A percentile compares a stretch with the other conserved stretches of the same genome.
Evolutionary conservation across 30 jellyfish, hydroid and myxozoan species (phyloP).

Genomic region (Aurelia sp.): DNA sequence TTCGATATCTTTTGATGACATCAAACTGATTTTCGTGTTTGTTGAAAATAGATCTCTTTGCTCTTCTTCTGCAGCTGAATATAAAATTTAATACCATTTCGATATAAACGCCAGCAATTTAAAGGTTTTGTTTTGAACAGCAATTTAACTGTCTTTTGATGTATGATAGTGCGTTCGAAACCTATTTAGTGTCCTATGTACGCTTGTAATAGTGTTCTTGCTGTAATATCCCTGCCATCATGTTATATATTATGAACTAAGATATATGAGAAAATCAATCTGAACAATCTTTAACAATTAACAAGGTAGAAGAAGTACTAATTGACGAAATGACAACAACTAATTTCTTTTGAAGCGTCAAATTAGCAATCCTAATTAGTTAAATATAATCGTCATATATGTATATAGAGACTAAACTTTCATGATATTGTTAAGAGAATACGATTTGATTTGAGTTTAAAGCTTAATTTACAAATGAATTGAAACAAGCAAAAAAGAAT

Average conservation of each 20-base stretch:
- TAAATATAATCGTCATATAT: not conserved
- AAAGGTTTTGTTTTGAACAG: no score
- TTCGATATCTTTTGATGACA: conserved; percentile 42
- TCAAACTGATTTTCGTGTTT: conserved; percentile 53
- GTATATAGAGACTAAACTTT: not conserved
- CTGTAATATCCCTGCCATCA: no score
- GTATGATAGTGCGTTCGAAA: no score
- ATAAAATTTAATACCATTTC: no score
- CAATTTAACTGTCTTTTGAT: no score
- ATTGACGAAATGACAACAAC: not conserved
- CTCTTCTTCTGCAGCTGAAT: conserved; percentile 72
- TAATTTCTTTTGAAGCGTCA: not conserved
- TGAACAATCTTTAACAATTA: not conserved
- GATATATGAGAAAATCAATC: no score
- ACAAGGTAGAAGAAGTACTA: not conserved
- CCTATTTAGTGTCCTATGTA: no score
- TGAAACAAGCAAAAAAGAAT: not conserved
- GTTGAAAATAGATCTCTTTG: conserved; percentile 61
- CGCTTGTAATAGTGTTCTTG: no score
- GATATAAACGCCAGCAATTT: no score
- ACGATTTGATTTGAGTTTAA: conserved; percentile 30
- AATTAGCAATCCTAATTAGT: conserved; percentile 1
- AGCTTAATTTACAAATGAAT: conserved; percentile 19
- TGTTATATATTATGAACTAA: no score
- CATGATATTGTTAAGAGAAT: not conserved